A percentile compares a stretch with the other conserved stretches of the same genome.
These are phyloP conservation scores for Protula sp. DNA, from an alignment of 2,888 invertebrate genomes.

Conservation along the genomic window DNA sequence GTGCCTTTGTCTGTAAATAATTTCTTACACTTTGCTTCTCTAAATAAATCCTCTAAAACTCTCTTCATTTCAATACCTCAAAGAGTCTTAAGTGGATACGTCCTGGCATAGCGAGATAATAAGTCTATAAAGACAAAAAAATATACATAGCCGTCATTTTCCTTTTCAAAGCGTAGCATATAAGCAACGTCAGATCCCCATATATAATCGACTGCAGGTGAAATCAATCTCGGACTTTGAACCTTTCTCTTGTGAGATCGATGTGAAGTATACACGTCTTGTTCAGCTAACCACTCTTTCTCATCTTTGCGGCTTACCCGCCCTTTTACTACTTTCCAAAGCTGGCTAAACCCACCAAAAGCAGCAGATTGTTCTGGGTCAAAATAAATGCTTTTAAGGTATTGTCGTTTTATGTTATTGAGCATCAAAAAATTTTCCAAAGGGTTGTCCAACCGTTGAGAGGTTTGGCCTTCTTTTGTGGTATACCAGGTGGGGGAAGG, in stretches of 20 bases:
- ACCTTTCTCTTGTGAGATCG: neutral
- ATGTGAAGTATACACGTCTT: neutral
- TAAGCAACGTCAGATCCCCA: neutral
- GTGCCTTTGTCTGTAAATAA: neutral
- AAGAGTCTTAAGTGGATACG: slow-evolving; percentile 4
- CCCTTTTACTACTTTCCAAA: neutral
- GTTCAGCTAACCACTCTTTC: neutral
- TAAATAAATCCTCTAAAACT: neutral
- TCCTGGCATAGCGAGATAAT: slow-evolving; percentile 4
- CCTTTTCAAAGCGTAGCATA: too few relatives aligned
- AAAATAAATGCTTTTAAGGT: neutral
- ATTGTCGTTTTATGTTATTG: neutral
- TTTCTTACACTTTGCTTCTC: neutral
- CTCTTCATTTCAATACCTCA: neutral
- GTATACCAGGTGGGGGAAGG: too few relatives aligned
- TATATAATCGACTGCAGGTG: neutral
- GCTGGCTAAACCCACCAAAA: neutral
- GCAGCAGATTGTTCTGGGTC: neutral
- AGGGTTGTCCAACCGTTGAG: too few relatives aligned
- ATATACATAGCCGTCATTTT: too few relatives aligned
- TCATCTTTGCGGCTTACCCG: neutral
- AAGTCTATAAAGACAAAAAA: too few relatives aligned
- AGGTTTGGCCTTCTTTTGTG: too few relatives aligned
- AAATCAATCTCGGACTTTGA: neutral
- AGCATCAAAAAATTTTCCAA: too few relatives aligned